Conservation (phyloP, 2,888 invertebrate species). For the Ennomos erosarius region DNA sequence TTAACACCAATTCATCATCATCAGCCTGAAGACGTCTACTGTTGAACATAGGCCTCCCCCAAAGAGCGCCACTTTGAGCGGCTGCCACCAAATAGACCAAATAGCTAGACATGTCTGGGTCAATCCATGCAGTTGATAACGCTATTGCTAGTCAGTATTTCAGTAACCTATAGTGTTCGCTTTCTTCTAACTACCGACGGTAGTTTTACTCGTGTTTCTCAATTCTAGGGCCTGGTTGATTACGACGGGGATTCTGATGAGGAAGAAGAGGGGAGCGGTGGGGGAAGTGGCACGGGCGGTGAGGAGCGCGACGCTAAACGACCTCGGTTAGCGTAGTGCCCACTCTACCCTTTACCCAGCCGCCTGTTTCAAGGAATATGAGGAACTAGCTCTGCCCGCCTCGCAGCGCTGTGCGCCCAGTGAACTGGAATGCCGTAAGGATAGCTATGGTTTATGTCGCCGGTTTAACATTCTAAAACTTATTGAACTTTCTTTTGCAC, state of each 20-base stretch:
- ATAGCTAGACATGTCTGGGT: too few species aligned
- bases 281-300: conserved; percentile 60
- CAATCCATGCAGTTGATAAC: too few species aligned
- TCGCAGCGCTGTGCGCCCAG: conserved; percentile 64
- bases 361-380: conserved; percentile 72
- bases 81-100: too few species aligned
- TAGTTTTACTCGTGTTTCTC: conserved; percentile 33
- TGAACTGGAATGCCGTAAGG: conserved; percentile 45
- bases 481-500: conserved; percentile 24
- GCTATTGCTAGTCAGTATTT: too few species aligned
- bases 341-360: neutral
- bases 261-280: conserved; percentile 88
- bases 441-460: conserved; percentile 28
- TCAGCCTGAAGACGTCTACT: too few species aligned
- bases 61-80: too few species aligned
- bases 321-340: conserved; percentile 90
- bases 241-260: conserved; percentile 99
- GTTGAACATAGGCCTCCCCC: too few species aligned
- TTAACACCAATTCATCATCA: too few species aligned
- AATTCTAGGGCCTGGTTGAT: conserved; percentile 94
- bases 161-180: too few species aligned
- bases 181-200: too few species aligned
- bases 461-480: conserved; percentile 13
- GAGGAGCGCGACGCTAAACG: conserved; percentile 88
- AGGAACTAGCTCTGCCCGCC: conserved; percentile 52